Evolutionary conservation across 2,888 invertebrate species (phyloP).

Genomic region (Thyatira batis): DNA sequence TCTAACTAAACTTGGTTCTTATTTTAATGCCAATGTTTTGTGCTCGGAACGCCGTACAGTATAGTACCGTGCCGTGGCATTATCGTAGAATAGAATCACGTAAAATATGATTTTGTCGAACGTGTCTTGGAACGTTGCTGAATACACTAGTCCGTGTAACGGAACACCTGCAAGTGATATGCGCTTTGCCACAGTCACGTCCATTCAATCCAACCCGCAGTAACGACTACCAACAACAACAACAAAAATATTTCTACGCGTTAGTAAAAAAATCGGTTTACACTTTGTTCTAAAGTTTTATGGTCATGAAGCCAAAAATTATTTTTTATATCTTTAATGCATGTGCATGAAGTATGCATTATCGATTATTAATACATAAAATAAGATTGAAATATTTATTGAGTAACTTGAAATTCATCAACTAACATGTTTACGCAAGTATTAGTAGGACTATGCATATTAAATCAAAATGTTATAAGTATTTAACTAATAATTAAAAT

Average conservation of each 20-base stretch:
- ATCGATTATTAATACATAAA: too few species aligned
- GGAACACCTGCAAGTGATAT: conserved; percentile 51
- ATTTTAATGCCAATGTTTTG: not conserved
- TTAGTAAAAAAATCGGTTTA: not conserved
- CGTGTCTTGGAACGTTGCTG: conserved; percentile 47
- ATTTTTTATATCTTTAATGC: too few species aligned
- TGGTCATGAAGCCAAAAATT: too few species aligned
- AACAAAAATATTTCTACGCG: not conserved
- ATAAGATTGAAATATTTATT: too few species aligned
- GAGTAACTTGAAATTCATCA: too few species aligned
- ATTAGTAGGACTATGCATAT: too few species aligned
- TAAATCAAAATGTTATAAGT: too few species aligned
- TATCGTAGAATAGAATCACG: conserved; percentile 67
- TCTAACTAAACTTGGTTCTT: too few species aligned
- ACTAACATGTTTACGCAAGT: too few species aligned
- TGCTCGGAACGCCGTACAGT: not conserved
- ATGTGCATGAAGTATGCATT: too few species aligned
- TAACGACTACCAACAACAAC: conserved; percentile 20
- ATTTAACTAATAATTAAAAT: too few species aligned
- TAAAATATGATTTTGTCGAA: conserved; percentile 76
- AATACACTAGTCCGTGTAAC: conserved; percentile 29
- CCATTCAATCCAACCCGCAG: conserved; percentile 31
- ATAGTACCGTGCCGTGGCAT: conserved; percentile 11
- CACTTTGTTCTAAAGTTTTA: too few species aligned
- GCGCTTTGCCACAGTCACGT: conserved; percentile 40